Base-by-base conservation (phyloP, 2,797 vertebrate species). In the Decapterus maruadsi region DNA sequence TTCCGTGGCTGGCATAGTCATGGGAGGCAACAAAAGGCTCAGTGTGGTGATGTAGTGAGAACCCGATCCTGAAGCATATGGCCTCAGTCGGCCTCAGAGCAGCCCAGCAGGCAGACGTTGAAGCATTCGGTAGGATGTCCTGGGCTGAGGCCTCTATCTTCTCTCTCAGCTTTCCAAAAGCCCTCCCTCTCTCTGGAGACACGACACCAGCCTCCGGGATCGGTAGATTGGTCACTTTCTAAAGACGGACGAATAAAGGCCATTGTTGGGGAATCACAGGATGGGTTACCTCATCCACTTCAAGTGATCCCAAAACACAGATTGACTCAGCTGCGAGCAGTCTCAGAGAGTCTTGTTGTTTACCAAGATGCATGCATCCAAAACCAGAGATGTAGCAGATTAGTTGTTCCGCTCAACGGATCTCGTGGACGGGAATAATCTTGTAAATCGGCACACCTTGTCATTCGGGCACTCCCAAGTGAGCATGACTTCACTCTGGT, bases 41-140 rank as follows among this genome's bases (percentile, higher is more conserved):
- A 12, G 63, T 72, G 64, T 62, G 73, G 73, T 78, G 79, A 83
- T 89, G 85, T 85, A 91, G 85, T 81, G 78, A 12, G 78, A 92
- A 90, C 82, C 78, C 84, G 84, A 88, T 86, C 86, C 84, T 76
- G 34, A 22, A 89, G 75, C 88, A 87, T 83, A 82, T 87, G 85
- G 62, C 71, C 69, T 67, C 77, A 29, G 56, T 84, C 84, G 72
- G 62, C 22, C 20, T 50, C 38, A 26, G 48, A 63, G n/a, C 38
- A 67, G 72, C 7, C 72, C 62, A 68, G 56, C 43, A n/a, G 77
- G 46, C 60, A 50, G 77, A 61, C 59, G 63, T 54, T 54, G 63
- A 64, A 80, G 78, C 22, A 7, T 67, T 77, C 64, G 29, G 57
- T 20, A 26, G 81, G 68, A 74, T 63, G 29, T 45, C 10, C 70